phyloP scores from a whole-genome alignment of 2,888 invertebrate genomes.

The Gastracanthus pulcherrimus region DNA sequence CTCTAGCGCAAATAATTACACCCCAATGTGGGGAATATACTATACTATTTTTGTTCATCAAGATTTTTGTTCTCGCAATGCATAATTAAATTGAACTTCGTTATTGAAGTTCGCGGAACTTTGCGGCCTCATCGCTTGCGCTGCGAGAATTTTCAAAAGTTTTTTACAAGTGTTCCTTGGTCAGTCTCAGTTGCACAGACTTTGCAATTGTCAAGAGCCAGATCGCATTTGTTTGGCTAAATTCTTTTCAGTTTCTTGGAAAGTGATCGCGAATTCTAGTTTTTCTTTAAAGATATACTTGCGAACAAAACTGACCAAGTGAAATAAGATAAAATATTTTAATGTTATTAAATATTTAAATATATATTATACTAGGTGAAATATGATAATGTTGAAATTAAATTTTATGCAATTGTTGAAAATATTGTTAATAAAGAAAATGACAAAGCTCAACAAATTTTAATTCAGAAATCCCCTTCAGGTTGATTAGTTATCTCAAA shows the following conservation, averaged over 20 bases:
- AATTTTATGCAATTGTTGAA: constrained; percentile 13
- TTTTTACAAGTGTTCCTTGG: constrained; percentile 9
- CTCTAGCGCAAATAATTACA: constrained; percentile 41
- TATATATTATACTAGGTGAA: not conserved
- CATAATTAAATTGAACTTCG: constrained; percentile 17
- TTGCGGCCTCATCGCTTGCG: not conserved
- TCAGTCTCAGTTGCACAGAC: constrained; percentile 34
- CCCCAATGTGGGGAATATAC: constrained; percentile 56
- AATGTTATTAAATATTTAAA: not conserved
- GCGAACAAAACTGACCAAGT: constrained; percentile 12
- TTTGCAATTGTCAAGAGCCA: constrained; percentile 26
- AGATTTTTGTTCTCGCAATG: not conserved
- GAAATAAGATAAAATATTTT: constrained; percentile 11
- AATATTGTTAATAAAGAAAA: constrained; percentile 31
- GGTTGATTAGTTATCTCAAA: constrained; percentile 16
- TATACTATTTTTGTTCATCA: constrained; percentile 1
- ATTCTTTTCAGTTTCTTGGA: no score
- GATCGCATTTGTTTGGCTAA: constrained; percentile 32
- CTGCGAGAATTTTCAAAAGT: constrained; percentile 8
- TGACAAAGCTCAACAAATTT: constrained; percentile 15
- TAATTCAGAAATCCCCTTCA: constrained; percentile 8
- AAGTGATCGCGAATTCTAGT: not conserved
- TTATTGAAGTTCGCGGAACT: not conserved
- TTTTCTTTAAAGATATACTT: constrained; percentile 1
- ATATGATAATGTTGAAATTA: not conserved